These are phyloP conservation scores for Himalopsyche kuldschensis DNA, from an alignment of 2,888 invertebrate genomes.

Conservation along the genomic window DNA sequence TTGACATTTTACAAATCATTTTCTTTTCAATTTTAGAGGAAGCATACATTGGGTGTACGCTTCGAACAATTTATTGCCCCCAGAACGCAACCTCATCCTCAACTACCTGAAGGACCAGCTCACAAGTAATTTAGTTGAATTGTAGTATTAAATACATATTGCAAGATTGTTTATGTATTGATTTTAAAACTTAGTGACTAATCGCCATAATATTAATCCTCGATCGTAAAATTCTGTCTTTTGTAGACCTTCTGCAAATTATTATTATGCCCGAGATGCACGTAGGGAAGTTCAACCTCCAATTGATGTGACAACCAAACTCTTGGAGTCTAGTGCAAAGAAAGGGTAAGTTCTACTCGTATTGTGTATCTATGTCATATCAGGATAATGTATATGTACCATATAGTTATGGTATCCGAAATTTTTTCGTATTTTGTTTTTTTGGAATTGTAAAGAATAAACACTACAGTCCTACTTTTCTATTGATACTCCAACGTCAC, in stretches of 20 bases:
- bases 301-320: constrained; percentile 51
- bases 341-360: constrained; percentile 48
- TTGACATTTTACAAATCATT: constrained; percentile 8
- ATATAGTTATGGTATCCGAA: neutral
- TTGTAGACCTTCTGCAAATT: constrained; percentile 72
- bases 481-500: too few species aligned
- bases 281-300: constrained; percentile 78
- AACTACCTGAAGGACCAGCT: constrained; percentile 79
- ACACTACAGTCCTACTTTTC: too few species aligned
- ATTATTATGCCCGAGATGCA: constrained; percentile 82
- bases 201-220: neutral
- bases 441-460: too few species aligned
- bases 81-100: constrained; percentile 81
- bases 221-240: constrained; percentile 5
- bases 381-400: neutral
- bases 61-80: constrained; percentile 68
- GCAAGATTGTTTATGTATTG: neutral
- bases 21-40: constrained; percentile 52
- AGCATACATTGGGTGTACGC: constrained; percentile 64
- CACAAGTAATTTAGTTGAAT: constrained; percentile 56
- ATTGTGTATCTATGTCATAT: neutral
- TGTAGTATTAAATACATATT: neutral
- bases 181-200: neutral
- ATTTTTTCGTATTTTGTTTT: too few species aligned
- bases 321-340: constrained; percentile 52